Evolutionary conservation across 2,113 vertebrate species (phyloP), one percentile per base, ranked within the genome.

Genomic region (Menidia beryllina): DNA sequence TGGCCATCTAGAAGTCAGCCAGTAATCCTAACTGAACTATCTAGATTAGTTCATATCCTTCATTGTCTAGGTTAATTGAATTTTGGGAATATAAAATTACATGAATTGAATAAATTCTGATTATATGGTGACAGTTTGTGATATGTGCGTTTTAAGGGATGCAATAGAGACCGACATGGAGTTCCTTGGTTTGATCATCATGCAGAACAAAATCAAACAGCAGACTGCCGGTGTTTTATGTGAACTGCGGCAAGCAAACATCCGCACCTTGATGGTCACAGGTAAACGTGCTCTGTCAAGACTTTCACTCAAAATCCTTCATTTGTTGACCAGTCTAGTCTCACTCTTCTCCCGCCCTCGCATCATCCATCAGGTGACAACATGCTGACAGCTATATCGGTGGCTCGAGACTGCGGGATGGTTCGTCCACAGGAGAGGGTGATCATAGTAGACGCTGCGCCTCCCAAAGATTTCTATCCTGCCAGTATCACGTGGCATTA

Each of bases 231-330:
- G 92, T 13, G 96, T 97, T 60, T 92, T 99, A 86, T 83, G 89
- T 75, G 95, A 96, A 75, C 90, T 99, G 47, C 95, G 91, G 72
- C 94, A 90, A 81, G 97, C 98, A 71, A 95, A 94, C 88, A 96
- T 99, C 86, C 97, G 98, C 86, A 97, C 96, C 2, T 87, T 98
- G 84, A 98, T 99, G 98, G 95, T 98, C 51, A 98, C 97, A 93
- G 97, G 97, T 99, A 68, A 68, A 26, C 7, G 2, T 1, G 23
- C 54, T 25, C 4, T 3, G 13, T 11, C 3, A 39, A 15, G 24
- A 7, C 14, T 51, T 53, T 23, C 14, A 30, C 0, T 0, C 15
- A 38, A 61, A 50, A 34, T 57, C 0, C 6, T 13, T 7, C 11
- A 13, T 21, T 5, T 61, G 3, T 20, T 3, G 15, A 7, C 38